These are phyloP conservation scores for Catharus fuscescens DNA, from an alignment of 2,113 vertebrate species.

Conservation along the genomic window DNA sequence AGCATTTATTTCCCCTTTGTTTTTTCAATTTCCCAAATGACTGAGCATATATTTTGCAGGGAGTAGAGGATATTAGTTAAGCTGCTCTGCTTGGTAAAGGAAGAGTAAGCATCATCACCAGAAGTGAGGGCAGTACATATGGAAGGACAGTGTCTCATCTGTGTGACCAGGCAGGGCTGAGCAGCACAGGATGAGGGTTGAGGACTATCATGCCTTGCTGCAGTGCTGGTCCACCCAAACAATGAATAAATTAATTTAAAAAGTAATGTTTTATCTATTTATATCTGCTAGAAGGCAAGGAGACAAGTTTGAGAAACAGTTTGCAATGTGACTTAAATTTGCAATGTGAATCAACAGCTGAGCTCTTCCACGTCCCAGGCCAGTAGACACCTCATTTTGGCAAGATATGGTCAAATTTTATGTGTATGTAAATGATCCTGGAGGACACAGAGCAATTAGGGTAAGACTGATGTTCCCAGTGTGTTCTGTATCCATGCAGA, in stretches of 20 bases:
- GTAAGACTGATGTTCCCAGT: neutral
- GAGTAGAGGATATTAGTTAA: neutral
- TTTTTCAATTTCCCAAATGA: neutral
- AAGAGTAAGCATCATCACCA: neutral
- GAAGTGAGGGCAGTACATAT: neutral
- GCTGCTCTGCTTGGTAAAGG: neutral
- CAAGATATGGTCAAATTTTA: neutral
- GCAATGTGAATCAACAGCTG: neutral
- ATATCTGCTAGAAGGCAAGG: neutral
- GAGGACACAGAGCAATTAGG: neutral
- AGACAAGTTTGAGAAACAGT: neutral
- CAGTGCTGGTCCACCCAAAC: accelerated
- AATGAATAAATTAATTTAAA: neutral
- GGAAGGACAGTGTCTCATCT: neutral
- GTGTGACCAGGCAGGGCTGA: neutral
- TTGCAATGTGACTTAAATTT: neutral
- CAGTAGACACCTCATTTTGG: neutral
- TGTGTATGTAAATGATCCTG: neutral
- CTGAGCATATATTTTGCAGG: neutral
- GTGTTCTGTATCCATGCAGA: neutral
- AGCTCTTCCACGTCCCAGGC: neutral
- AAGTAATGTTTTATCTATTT: neutral
- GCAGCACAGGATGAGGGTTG: neutral
- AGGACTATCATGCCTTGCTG: neutral
- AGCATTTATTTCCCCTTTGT: neutral